Evolutionary conservation across 2,113 vertebrate species (phyloP), one percentile per base, ranked within the genome.

Genomic region (Platichthys flesus): DNA sequence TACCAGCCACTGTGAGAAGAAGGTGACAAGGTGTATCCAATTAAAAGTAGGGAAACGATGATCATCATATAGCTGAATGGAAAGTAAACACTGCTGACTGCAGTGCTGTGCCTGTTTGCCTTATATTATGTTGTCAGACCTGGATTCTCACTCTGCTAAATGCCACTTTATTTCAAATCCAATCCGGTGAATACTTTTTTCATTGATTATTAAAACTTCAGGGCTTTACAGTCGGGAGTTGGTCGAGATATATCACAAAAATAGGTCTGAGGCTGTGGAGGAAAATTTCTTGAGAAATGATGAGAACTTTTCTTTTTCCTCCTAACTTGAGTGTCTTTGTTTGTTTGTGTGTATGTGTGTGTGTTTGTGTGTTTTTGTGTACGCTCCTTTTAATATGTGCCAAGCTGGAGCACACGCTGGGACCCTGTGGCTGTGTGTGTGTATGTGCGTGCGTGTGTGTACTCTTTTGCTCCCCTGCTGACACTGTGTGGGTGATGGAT

Each of bases 401-500:
- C 58, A 82, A 65, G 65, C 60, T 71, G 69, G 21, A 78, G 60
- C 58, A 63, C 77, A 84, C 70, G 78, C 13, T 75, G 49, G 56
- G 67, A 28, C 37, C 35, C 56, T 70, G 68, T 85, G 72, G 83
- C 45, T 65, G 45, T 2, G 35, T 65, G 71, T 64, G 79, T 70
- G 45, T 76, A 13, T 49, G 47, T 70, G 9, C 60, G 51, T 59
- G 59, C 57, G 54, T 67, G 54, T 78, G 84, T 82, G 83, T 78
- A 73, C 59, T 83, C 81, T 71, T 72, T 69, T 64, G 84, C 83
- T 88, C 80, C 83, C 89, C 89, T 84, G 90, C 90, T 90, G 92
- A 89, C 86, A 87, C 75, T 88, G 87, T 88, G 89, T 93, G 89
- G 83, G 87, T 90, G 92, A 93, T 71, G 64, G 86, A 86, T 90